Evolutionary conservation across 2,888 invertebrate species (phyloP).

Genomic region (Cryptocheilus praepositus): DNA sequence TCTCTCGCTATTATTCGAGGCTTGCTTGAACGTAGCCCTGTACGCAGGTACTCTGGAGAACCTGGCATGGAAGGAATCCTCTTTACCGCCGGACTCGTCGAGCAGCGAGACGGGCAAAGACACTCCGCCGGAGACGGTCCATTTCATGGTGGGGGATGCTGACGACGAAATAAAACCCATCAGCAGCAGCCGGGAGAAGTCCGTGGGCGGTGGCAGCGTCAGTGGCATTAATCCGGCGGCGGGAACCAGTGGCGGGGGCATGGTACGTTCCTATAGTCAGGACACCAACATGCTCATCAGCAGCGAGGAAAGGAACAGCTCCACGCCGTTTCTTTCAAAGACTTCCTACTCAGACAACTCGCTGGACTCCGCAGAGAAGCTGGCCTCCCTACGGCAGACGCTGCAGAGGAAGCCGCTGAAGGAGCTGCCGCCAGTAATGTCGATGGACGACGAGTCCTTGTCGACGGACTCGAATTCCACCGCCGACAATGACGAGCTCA

Average conservation of each 20-base stretch:
- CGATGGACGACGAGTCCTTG: slow-evolving; percentile 80
- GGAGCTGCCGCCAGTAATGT: slow-evolving; percentile 67
- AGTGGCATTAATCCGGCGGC: slow-evolving; percentile 5
- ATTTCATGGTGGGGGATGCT: slow-evolving; percentile 68
- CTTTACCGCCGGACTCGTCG: slow-evolving; percentile 76
- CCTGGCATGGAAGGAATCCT: slow-evolving; percentile 74
- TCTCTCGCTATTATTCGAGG: neutral
- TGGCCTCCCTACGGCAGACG: neutral
- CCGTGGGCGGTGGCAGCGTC: slow-evolving; percentile 5
- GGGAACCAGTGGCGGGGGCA: slow-evolving; percentile 44
- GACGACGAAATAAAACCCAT: slow-evolving; percentile 43
- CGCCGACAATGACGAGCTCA: slow-evolving; percentile 79
- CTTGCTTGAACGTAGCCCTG: neutral
- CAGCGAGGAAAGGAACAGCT: slow-evolving; percentile 53
- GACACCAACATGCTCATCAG: slow-evolving; percentile 72
- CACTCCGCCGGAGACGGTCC: slow-evolving; percentile 70
- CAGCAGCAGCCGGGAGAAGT: slow-evolving; percentile 28
- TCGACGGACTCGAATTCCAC: slow-evolving; percentile 83
- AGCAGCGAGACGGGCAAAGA: slow-evolving; percentile 78
- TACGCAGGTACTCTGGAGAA: slow-evolving; percentile 65
- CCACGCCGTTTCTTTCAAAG: slow-evolving; percentile 72
- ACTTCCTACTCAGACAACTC: slow-evolving; percentile 77
- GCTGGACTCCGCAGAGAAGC: slow-evolving; percentile 63
- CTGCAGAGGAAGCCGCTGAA: slow-evolving; percentile 47
- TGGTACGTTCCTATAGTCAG: slow-evolving; percentile 77